phyloP scores from a whole-genome alignment of 1,140 invertebrate genomes.

The Drosophila tani region DNA sequence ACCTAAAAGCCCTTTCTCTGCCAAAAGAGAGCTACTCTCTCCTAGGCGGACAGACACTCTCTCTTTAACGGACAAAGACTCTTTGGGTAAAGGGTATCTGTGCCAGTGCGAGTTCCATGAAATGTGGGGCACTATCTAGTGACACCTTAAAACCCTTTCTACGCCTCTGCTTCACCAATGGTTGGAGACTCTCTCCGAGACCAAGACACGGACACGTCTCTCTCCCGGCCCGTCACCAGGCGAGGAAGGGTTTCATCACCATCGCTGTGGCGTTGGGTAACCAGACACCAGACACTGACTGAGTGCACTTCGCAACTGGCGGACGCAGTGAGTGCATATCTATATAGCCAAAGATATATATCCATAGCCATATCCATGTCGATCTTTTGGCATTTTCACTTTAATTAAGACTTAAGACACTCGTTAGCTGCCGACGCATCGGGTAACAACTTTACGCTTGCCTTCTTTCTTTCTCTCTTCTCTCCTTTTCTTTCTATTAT shows the following conservation, averaged over 20 bases:
- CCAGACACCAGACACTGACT: constrained; percentile 14
- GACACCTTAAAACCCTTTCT: background rate
- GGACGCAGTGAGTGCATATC: constrained; percentile 5
- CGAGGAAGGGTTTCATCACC: constrained; percentile 17
- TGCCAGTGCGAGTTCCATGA: no score
- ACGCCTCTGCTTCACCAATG: background rate
- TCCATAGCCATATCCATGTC: constrained; percentile 40
- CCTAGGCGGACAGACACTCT: background rate
- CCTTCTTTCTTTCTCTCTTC: constrained; percentile 13
- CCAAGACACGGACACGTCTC: background rate
- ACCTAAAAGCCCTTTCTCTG: background rate
- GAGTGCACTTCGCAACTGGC: constrained; percentile 32
- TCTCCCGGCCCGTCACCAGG: background rate
- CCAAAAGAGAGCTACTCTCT: background rate
- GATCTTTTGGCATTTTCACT: constrained; percentile 52
- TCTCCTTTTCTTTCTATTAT: constrained; percentile 30
- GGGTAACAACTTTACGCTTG: constrained; percentile 51
- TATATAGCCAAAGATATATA: constrained; percentile 3
- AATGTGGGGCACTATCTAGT: no score
- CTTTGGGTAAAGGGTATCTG: no score
- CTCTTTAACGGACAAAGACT: background rate
- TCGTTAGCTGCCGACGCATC: constrained; percentile 54
- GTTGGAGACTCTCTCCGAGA: constrained; percentile 5
- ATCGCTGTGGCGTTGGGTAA: constrained; percentile 17
- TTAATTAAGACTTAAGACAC: constrained; percentile 37